Percentiles rank a stretch among this genome's conserved stretches.
These are phyloP conservation scores for Monopterus albus DNA, from an alignment of 2,113 vertebrate species.

Conservation along the genomic window DNA sequence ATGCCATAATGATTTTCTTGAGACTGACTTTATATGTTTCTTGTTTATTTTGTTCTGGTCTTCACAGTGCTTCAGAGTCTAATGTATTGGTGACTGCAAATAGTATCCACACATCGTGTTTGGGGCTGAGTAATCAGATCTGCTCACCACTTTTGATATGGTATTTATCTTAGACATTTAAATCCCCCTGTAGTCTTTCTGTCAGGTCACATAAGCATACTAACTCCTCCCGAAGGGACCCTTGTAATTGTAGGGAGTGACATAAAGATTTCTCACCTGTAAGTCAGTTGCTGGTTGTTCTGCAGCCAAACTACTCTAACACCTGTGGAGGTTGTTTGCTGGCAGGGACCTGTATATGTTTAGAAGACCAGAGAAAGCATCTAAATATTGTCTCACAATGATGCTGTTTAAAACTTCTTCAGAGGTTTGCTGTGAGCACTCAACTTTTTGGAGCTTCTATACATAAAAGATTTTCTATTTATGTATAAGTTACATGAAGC, in stretches of 20 bases:
- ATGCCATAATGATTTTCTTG: conserved; percentile 28
- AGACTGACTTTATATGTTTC: conserved; percentile 20
- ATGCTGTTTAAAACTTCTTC: conserved; percentile 13
- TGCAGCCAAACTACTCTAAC: neutral
- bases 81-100: conserved; percentile 48
- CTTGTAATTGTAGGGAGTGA: neutral
- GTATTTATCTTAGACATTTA: conserved; percentile 13
- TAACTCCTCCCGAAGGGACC: conserved; percentile 3
- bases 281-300: neutral
- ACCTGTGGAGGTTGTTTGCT: conserved; percentile 8
- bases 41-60: conserved; percentile 15
- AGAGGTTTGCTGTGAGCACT: conserved; percentile 7
- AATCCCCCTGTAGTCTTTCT: conserved; percentile 4
- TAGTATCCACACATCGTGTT: conserved; percentile 52
- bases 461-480: neutral
- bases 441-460: conserved; percentile 39
- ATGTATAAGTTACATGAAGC: conserved; percentile 11
- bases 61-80: conserved; percentile 40
- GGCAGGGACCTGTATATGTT: conserved; percentile 22
- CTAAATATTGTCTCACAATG: conserved; percentile 13
- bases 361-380: conserved; percentile 18
- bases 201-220: conserved; percentile 13
- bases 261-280: neutral
- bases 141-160: conserved; percentile 34
- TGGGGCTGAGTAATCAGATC: conserved; percentile 50